A percentile compares a stretch with the other conserved stretches of the same genome.
phyloP scores from a whole-genome alignment of 30 jellyfish, hydroid and myxozoan species.

The Hydra vulgaris region DNA sequence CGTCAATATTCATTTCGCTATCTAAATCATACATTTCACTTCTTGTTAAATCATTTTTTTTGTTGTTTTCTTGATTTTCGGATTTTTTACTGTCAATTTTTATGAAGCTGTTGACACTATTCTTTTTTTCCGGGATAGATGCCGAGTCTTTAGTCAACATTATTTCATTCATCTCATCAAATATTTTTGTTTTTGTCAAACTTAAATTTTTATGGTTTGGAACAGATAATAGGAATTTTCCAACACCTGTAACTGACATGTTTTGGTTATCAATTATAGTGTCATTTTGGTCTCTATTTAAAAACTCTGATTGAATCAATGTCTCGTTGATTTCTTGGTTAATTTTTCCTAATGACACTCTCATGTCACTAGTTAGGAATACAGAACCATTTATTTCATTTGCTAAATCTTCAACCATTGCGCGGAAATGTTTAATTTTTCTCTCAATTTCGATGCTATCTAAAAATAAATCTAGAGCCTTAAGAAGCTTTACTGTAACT shows the following conservation, averaged over 20 bases:
- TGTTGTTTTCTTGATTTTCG: neutral
- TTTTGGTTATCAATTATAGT: neutral
- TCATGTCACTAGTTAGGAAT: slow-evolving; percentile 17
- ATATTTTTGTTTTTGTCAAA: neutral
- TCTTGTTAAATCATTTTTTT: neutral
- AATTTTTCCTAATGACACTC: slow-evolving; percentile 13
- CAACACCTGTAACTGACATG: neutral
- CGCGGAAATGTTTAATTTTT: slow-evolving; percentile 20
- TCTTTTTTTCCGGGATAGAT: neutral
- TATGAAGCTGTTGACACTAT: neutral
- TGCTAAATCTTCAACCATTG: slow-evolving; percentile 25
- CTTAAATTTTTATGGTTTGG: neutral
- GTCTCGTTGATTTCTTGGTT: slow-evolving; percentile 29
- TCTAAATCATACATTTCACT: neutral
- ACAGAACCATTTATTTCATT: slow-evolving; percentile 24
- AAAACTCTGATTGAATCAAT: slow-evolving; percentile 1
- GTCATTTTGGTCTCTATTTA: neutral
- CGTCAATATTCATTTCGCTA: neutral
- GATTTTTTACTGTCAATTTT: neutral
- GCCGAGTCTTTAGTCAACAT: neutral
- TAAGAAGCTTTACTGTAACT: slow-evolving; percentile 15
- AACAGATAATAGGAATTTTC: neutral
- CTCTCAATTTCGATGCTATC: slow-evolving; percentile 31
- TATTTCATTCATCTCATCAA: neutral
- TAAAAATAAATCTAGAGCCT: slow-evolving; percentile 22